These are phyloP conservation scores for Leptopilina boulardi DNA, from an alignment of 1,140 invertebrate genomes.

Conservation along the genomic window DNA sequence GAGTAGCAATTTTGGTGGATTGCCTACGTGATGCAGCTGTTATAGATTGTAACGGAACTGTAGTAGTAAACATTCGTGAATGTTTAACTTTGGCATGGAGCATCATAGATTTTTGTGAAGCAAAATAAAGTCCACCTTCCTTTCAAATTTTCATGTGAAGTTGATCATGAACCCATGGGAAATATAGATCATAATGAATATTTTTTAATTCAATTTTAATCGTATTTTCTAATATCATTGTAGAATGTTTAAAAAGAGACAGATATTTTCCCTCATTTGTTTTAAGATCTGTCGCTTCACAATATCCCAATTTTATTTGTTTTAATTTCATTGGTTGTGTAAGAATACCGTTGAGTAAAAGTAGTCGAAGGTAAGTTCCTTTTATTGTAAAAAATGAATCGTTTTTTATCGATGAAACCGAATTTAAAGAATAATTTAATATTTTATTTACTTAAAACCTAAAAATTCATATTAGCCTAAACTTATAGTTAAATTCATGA, in stretches of 20 bases:
- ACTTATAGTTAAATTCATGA: too few species aligned
- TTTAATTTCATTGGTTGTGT: neutral
- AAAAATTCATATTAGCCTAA: too few species aligned
- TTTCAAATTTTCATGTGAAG: conserved; percentile 29
- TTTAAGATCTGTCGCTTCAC: neutral
- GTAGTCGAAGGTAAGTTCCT: conserved; percentile 12
- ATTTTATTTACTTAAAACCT: too few species aligned
- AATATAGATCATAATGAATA: conserved; percentile 36
- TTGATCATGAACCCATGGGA: conserved; percentile 33
- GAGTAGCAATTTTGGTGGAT: neutral
- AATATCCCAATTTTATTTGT: neutral
- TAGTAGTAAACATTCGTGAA: neutral
- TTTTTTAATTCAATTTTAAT: neutral
- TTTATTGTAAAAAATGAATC: too few species aligned
- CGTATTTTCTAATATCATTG: neutral
- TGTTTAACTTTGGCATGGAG: conserved; percentile 26
- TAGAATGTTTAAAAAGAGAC: neutral
- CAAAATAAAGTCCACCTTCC: conserved; percentile 35
- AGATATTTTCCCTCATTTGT: neutral
- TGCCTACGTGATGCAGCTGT: neutral
- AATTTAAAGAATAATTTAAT: too few species aligned
- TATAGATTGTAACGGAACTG: conserved; percentile 18
- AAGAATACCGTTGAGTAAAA: conserved; percentile 23
- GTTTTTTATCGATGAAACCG: too few species aligned
- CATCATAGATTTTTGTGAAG: conserved; percentile 33